Conservation (phyloP, 2,888 invertebrate species). For the Zele albiditarsus region DNA sequence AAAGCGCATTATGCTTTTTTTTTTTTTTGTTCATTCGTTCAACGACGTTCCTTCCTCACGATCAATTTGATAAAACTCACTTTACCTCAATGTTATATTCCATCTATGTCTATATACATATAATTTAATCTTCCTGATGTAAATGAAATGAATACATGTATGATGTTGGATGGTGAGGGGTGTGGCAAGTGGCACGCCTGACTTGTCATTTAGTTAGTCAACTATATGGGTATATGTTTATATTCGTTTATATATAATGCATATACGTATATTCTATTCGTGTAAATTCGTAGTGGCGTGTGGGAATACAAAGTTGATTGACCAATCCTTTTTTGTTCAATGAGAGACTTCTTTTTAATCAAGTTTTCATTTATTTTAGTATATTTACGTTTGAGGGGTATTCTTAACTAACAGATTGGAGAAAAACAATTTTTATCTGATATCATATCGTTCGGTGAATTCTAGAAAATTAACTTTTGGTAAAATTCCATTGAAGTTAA, state of each 20-base stretch:
- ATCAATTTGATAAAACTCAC: neutral
- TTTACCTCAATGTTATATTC: neutral
- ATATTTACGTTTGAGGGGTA: neutral
- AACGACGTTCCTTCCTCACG: neutral
- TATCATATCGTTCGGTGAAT: too few relatives aligned
- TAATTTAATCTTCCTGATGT: conserved; percentile 13
- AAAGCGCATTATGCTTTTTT: neutral
- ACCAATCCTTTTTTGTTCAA: conserved; percentile 12
- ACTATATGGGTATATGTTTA: neutral
- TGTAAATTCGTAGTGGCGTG: conserved; percentile 18
- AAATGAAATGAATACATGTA: conserved; percentile 11
- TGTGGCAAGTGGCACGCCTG: conserved; percentile 19
- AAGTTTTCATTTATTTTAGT: neutral
- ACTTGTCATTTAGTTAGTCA: conserved; percentile 18
- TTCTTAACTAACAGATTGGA: too few relatives aligned
- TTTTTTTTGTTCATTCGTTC: neutral
- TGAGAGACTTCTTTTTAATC: neutral
- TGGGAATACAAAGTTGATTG: conserved; percentile 23
- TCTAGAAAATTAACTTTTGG: too few relatives aligned
- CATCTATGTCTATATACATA: neutral
- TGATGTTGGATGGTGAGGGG: neutral
- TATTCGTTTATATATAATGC: neutral
- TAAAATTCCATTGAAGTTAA: too few relatives aligned
- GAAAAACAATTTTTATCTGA: too few relatives aligned
- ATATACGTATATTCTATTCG: neutral